Evolutionary conservation across 2,888 invertebrate species (phyloP), one percentile per base, ranked within the genome.

Genomic region (Cheilosia impressa): DNA sequence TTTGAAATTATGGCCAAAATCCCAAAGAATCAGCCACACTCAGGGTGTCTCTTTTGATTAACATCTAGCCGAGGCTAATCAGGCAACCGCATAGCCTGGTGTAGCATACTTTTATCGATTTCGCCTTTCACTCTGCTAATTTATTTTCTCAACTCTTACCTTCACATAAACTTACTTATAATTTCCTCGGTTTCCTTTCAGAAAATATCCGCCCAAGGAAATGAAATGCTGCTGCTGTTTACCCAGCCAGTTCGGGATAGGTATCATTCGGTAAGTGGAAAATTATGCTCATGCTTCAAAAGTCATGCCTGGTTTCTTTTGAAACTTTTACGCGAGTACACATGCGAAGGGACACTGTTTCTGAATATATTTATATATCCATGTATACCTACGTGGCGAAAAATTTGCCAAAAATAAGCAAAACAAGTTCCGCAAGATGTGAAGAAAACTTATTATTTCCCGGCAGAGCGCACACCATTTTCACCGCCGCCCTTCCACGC

Each of bases 361-460:
- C 34, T 17, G 2, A 19, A 6, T 63, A 31, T 19, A 19, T 31
- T n/a, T n/a, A n/a, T n/a, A n/a, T n/a, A n/a, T 45, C 6, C 17
- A 17, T 17, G 31, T 31, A 22, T 9, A 22, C 24, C 24, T 34
- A 34, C 22, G 6, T 10, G 4, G 19, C 1, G 45, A 45, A 15
- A 62, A 17, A 31, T n/a, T 38, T n/a, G 13, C 41, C 15, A 52
- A 52, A 34, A 24, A 65, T 38, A n/a, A 38, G 31, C 4, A 1
- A n/a, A 34, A 65, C 15, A 52, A 19, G 1, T n/a, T 41, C n/a
- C 27, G 10, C 24, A 53, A 66, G 53, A 53, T 41, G 55, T 9
- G 52, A 53, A 53, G 66, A 41, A 66, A 66, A 66, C 53, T 53
- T 66, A 24, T 52, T n/a, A 52, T 53, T 41, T 53, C 17, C 52